These are phyloP conservation scores for Eunapius fragilis DNA, from an alignment of 37 sponge, comb jelly and placozoan genomes.

Conservation along the genomic window DNA sequence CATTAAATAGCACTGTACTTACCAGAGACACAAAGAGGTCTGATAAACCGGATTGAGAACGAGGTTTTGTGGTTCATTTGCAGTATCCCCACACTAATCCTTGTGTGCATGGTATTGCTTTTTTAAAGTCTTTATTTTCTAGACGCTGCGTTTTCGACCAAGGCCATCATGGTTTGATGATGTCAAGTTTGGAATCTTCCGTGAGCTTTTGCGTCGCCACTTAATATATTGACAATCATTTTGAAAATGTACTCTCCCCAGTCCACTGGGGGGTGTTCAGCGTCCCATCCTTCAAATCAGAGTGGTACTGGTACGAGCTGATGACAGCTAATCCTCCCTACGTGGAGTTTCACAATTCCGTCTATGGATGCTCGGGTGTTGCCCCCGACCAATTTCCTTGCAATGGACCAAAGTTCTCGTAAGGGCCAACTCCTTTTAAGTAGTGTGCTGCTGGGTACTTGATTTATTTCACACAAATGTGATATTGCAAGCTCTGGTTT, in stretches of 20 bases:
- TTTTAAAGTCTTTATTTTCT: slow-evolving; percentile 6
- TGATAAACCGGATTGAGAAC: no score
- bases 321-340: slow-evolving; percentile 38
- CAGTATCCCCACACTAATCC: no score
- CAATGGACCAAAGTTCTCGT: slow-evolving; percentile 18
- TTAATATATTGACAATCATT: no score
- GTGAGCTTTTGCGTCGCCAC: no score
- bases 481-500: no score
- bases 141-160: slow-evolving; percentile 68
- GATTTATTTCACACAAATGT: no score
- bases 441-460: no score
- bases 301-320: slow-evolving; percentile 80
- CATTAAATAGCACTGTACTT: no score
- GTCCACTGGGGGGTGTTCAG: slow-evolving; percentile 76
- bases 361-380: slow-evolving; percentile 79
- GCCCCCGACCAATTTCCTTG: slow-evolving; percentile 63
- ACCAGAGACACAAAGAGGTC: no score
- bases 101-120: neutral
- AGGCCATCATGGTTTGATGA: slow-evolving; percentile 77
- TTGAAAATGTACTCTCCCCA: slow-evolving; percentile 1
- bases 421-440: no score
- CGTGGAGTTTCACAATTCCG: slow-evolving; percentile 74
- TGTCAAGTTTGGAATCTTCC: slow-evolving; percentile 83
- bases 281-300: slow-evolving; percentile 65
- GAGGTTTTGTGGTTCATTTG: no score